A percentile compares a stretch with the other conserved stretches of the same genome.
Conservation (phyloP, 2,888 invertebrate genomes). For the Campopleginae sp. region DNA sequence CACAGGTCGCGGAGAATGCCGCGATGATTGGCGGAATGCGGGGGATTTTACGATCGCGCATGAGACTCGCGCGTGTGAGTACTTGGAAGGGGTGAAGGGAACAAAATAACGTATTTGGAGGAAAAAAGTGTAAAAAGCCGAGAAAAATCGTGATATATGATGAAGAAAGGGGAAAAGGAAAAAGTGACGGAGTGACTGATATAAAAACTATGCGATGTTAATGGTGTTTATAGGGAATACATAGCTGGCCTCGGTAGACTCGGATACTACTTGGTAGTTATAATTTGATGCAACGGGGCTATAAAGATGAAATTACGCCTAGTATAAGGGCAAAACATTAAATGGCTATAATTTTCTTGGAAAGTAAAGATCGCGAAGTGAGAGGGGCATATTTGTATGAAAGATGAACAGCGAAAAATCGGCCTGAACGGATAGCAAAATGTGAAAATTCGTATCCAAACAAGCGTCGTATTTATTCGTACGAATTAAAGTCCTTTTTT, state of each 20-base stretch:
- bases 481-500: background rate
- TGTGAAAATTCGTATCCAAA: background rate
- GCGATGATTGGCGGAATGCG: slow-evolving; percentile 78
- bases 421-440: background rate
- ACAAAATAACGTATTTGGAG: background rate
- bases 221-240: background rate
- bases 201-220: slow-evolving; percentile 67
- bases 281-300: slow-evolving; percentile 76
- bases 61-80: slow-evolving; percentile 56
- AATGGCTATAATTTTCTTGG: slow-evolving; percentile 75
- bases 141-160: background rate
- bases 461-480: background rate
- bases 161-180: slow-evolving; percentile 18
- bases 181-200: slow-evolving; percentile 42
- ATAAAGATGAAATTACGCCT: slow-evolving; percentile 74
- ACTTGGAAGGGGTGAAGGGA: slow-evolving; percentile 36
- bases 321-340: slow-evolving; percentile 52
- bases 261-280: slow-evolving; percentile 69
- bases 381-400: slow-evolving; percentile 33
- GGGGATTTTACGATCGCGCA: slow-evolving; percentile 76
- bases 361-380: slow-evolving; percentile 67
- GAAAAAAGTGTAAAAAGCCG: slow-evolving; percentile 31
- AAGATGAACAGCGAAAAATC: slow-evolving; percentile 45
- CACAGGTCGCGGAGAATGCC: slow-evolving; percentile 70
- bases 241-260: background rate